Conservation (phyloP, 2,888 invertebrate genomes). For the Melinaea marsaeus region DNA sequence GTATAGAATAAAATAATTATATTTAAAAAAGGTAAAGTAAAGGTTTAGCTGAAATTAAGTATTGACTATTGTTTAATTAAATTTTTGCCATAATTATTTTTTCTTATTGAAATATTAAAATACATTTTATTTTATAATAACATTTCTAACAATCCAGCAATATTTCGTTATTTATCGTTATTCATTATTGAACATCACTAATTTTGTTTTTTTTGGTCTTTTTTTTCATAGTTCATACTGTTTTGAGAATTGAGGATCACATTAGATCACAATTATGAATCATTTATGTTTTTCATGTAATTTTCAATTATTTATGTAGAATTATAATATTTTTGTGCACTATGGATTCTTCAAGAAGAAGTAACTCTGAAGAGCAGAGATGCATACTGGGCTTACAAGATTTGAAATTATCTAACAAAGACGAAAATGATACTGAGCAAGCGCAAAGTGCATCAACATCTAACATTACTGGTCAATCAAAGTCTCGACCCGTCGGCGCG, state of each 20-base stretch:
- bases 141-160: too few relatives aligned
- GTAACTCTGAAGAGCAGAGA: constrained; percentile 65
- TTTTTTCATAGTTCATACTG: constrained; percentile 25
- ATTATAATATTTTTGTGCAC: constrained; percentile 23
- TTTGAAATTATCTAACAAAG: constrained; percentile 74
- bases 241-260: constrained; percentile 36
- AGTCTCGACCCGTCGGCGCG: constrained; percentile 79
- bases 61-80: too few relatives aligned
- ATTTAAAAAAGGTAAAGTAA: too few relatives aligned
- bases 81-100: too few relatives aligned
- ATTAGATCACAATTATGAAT: constrained; percentile 40
- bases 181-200: constrained; percentile 25
- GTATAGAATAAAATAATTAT: too few relatives aligned
- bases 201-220: constrained; percentile 29
- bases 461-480: constrained; percentile 59
- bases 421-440: constrained; percentile 72
- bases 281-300: constrained; percentile 36
- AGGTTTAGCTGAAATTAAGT: too few relatives aligned
- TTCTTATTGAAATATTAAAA: too few relatives aligned
- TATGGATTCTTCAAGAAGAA: constrained; percentile 69
- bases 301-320: constrained; percentile 20
- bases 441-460: constrained; percentile 66
- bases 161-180: too few relatives aligned
- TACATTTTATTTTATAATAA: too few relatives aligned
- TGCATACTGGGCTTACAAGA: constrained; percentile 72